Evolutionary conservation across 2,888 invertebrate species (phyloP), one percentile per base, ranked within the genome.

Genomic region (Morpho deidamia): DNA sequence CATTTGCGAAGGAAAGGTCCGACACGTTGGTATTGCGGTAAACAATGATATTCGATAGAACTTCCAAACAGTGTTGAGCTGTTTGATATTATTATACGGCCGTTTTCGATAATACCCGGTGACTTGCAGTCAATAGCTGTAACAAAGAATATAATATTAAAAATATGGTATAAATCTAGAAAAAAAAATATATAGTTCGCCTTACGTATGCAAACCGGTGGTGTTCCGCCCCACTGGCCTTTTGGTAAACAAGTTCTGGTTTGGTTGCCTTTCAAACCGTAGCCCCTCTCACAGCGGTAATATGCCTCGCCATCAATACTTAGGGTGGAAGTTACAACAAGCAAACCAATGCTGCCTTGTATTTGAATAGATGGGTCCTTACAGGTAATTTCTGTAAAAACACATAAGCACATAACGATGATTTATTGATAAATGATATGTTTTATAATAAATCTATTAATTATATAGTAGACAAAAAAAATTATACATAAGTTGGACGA

Each of bases 41-140:
- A 81, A 73, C 97, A 97, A 72, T 97, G 96, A 77, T 97, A 97
- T 74, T 97, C 97, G 1, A 96, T 94, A 0, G 95, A 94, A 51
- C 96, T 95, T 34, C 95, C 95, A 75, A 94, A 97, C 0, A 93
- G 89, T 0, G 96, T 96, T 0, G 96, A 94, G 46, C 94, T 94
- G 72, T 97, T 97, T 55, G 96, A 93, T 37, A 96, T 92, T 65
- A 97, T 96, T 11, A 96, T 94, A 53, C 96, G 92, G 0, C 97
- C 97, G 73, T 97, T 96, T 60, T 96, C 95, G 46, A 97, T 94
- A 9, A 91, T 86, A 35, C 93, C 91, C 0, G 97, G 97, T 50
- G 94, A 92, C 54, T 94, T 94, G 79, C 97, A 97, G 71, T 97
- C 95, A 48, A 97, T 93, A 60, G 95, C 97, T 97, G 79, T 40